Evolutionary conservation across 2,888 invertebrate genomes (phyloP).

Genomic region (Lasioglossum zephyrum): DNA sequence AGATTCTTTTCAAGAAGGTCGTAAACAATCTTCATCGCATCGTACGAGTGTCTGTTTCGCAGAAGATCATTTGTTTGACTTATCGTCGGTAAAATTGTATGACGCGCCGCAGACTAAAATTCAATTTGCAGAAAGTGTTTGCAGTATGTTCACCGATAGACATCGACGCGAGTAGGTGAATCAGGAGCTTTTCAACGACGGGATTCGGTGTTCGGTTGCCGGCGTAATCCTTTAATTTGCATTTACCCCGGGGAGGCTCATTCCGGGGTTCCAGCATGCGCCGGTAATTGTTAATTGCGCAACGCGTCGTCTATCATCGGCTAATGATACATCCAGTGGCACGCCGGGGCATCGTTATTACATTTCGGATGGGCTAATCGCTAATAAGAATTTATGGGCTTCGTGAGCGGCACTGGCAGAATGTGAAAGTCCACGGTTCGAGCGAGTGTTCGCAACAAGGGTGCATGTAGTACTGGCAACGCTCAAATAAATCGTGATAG

Average conservation of each 20-base stretch:
- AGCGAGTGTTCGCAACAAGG: slow-evolving; percentile 53
- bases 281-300: slow-evolving; percentile 69
- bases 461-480: slow-evolving; percentile 34
- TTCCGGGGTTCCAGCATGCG: slow-evolving; percentile 17
- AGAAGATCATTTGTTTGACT: too few species aligned
- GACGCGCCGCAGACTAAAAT: background rate
- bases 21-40: too few species aligned
- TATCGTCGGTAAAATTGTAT: too few species aligned
- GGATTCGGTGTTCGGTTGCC: slow-evolving; percentile 42
- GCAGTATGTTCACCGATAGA: background rate
- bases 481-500: slow-evolving; percentile 34
- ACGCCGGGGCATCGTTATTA: slow-evolving; percentile 61
- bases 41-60: too few species aligned
- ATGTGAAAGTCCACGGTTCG: slow-evolving; percentile 72
- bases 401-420: slow-evolving; percentile 68
- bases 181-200: slow-evolving; percentile 26
- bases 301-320: slow-evolving; percentile 69
- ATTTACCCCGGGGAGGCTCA: slow-evolving; percentile 31
- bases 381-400: slow-evolving; percentile 72
- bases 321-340: slow-evolving; percentile 69
- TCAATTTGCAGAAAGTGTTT: background rate
- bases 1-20: too few species aligned
- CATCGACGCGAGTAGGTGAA: background rate
- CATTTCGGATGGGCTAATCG: slow-evolving; percentile 74
- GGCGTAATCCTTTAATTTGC: slow-evolving; percentile 48